Evolutionary conservation across 2,113 vertebrate genomes (phyloP).

Genomic region (Varanus komodoensis): DNA sequence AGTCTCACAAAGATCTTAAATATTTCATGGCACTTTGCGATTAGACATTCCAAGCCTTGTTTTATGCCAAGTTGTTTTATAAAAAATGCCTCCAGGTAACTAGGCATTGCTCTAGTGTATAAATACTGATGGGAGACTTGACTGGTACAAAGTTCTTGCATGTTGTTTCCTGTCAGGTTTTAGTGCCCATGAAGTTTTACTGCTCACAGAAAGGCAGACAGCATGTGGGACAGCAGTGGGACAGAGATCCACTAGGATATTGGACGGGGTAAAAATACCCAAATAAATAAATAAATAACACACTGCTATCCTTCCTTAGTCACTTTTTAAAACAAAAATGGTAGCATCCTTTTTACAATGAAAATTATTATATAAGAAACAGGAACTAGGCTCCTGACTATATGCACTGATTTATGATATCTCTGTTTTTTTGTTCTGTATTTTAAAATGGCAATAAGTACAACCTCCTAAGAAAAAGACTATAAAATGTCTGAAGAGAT

Average conservation of each 20-base stretch:
- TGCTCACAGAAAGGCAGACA: neutral
- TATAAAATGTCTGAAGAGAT: neutral
- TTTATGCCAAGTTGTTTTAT: neutral
- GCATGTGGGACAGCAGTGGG: neutral
- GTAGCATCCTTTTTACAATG: neutral
- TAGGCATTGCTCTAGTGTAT: neutral
- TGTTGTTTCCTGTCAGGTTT: neutral
- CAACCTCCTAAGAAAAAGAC: neutral
- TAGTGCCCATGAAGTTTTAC: too few relatives aligned
- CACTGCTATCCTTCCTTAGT: neutral
- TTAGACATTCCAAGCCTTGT: neutral
- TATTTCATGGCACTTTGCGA: neutral
- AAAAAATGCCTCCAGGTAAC: neutral
- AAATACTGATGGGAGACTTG: neutral
- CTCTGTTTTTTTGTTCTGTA: neutral
- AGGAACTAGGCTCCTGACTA: neutral
- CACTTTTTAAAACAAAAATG: neutral
- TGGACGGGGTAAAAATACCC: too few relatives aligned
- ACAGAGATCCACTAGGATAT: too few relatives aligned
- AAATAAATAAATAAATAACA: too few relatives aligned
- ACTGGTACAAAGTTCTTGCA: neutral
- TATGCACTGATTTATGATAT: neutral
- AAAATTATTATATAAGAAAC: neutral
- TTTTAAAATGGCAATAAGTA: neutral
- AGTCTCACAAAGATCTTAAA: neutral